Conservation (phyloP, 2,888 invertebrate genomes). For the Terebella lapidaria region DNA sequence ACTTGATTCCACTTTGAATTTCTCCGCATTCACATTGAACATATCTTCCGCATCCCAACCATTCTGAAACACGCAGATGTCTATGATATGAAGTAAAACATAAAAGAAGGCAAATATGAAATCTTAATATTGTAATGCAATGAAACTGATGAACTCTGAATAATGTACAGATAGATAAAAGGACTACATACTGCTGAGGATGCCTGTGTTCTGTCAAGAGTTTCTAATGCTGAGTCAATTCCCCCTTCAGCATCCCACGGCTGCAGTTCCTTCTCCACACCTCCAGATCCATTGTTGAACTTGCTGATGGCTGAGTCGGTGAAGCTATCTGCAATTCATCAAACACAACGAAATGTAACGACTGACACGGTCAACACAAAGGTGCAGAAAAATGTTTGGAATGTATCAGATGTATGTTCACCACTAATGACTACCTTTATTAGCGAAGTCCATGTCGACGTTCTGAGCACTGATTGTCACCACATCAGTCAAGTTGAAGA, state of each 20-base stretch:
- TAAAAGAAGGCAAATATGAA: too few relatives aligned
- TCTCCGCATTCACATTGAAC: conserved; percentile 87
- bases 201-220: too few relatives aligned
- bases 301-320: neutral
- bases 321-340: neutral
- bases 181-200: too few relatives aligned
- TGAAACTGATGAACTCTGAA: too few relatives aligned
- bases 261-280: conserved; percentile 1
- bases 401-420: too few relatives aligned
- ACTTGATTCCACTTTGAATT: conserved; percentile 87
- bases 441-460: conserved; percentile 1
- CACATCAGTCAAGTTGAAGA: neutral
- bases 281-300: neutral
- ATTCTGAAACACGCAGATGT: conserved; percentile 29
- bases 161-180: too few relatives aligned
- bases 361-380: too few relatives aligned
- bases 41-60: conserved; percentile 97
- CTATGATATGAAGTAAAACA: too few relatives aligned
- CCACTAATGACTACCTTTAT: conserved; percentile 1
- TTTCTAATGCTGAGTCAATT: too few relatives aligned
- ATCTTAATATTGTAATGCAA: too few relatives aligned
- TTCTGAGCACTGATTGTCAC: neutral
- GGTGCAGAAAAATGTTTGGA: too few relatives aligned
- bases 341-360: too few relatives aligned
- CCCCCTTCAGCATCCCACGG: conserved; percentile 3